phyloP scores from a whole-genome alignment of 2,888 invertebrate species.

The Chloroclystis v-ata region DNA sequence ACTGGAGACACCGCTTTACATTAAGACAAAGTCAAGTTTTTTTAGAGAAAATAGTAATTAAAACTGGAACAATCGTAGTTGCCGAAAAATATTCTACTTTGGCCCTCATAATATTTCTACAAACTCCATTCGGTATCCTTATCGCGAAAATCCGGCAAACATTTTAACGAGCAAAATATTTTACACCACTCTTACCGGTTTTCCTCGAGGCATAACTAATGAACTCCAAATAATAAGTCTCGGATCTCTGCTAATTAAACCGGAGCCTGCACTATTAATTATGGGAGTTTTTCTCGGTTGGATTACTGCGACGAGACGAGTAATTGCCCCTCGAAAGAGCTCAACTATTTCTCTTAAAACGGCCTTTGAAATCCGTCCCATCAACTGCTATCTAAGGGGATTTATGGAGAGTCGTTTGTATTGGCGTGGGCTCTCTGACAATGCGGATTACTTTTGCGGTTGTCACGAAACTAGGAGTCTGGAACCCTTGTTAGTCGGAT shows the following conservation, averaged over 20 bases:
- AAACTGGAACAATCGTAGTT: too few relatives aligned
- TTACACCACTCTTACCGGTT: too few relatives aligned
- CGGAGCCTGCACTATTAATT: slow-evolving; percentile 68
- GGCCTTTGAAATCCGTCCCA: slow-evolving; percentile 28
- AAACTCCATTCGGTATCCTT: too few relatives aligned
- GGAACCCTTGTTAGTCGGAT: too few relatives aligned
- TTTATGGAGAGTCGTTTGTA: slow-evolving; percentile 23
- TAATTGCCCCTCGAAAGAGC: slow-evolving; percentile 30
- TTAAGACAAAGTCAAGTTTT: too few relatives aligned
- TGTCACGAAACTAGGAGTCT: not conserved
- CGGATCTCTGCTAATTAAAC: slow-evolving; percentile 64
- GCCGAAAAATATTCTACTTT: too few relatives aligned
- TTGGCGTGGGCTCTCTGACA: slow-evolving; percentile 7
- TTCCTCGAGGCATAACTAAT: slow-evolving; percentile 36
- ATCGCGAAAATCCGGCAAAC: too few relatives aligned
- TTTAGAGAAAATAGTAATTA: too few relatives aligned
- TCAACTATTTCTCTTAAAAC: slow-evolving; percentile 35
- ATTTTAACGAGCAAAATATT: too few relatives aligned
- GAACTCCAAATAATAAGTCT: slow-evolving; percentile 47
- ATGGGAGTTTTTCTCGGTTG: slow-evolving; percentile 64
- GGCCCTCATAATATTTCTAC: too few relatives aligned
- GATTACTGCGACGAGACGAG: slow-evolving; percentile 50
- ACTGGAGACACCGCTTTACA: too few relatives aligned
- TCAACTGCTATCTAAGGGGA: slow-evolving; percentile 19
- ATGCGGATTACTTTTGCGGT: slow-evolving; percentile 6